Conservation (phyloP, 2,888 invertebrate species). For the Orchestes rusci region DNA sequence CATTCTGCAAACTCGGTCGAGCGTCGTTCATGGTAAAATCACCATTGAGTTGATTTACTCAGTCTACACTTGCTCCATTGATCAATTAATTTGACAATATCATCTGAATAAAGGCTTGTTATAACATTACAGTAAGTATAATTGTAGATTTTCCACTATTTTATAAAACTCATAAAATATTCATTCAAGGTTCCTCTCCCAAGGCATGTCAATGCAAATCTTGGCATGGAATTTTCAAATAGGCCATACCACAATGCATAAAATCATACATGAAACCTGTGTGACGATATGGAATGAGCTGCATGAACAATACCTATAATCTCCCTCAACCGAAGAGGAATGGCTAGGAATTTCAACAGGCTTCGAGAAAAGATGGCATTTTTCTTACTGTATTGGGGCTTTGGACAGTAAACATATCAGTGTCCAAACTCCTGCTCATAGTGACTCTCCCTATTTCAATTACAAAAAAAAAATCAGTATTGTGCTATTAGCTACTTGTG, state of each 20-base stretch:
- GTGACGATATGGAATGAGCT: too few relatives aligned
- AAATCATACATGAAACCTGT: constrained; percentile 25
- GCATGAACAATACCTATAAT: too few relatives aligned
- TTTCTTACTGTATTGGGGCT: constrained; percentile 27
- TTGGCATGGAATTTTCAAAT: constrained; percentile 9
- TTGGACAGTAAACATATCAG: constrained; percentile 20
- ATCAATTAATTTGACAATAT: too few relatives aligned
- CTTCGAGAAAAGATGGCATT: constrained; percentile 22
- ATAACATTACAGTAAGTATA: constrained; percentile 1
- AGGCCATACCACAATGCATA: constrained; percentile 23
- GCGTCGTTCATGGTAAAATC: too few relatives aligned
- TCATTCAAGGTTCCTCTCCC: constrained; percentile 2
- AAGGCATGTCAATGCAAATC: not conserved
- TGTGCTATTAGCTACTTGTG: constrained; percentile 12
- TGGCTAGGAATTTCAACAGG: constrained; percentile 20
- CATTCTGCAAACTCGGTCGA: too few relatives aligned
- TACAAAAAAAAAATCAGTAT: constrained; percentile 22
- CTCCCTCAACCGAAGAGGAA: too few relatives aligned
- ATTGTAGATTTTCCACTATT: not conserved
- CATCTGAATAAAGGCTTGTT: not conserved
- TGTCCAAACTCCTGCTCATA: too few relatives aligned
- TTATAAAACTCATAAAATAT: not conserved
- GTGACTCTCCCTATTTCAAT: constrained; percentile 23
- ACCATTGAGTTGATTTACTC: too few relatives aligned
- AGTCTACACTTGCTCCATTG: too few relatives aligned